Percentiles rank a stretch among this genome's conserved stretches.
phyloP scores from a whole-genome alignment of 2,888 invertebrate species.

The Catocala fraxini region DNA sequence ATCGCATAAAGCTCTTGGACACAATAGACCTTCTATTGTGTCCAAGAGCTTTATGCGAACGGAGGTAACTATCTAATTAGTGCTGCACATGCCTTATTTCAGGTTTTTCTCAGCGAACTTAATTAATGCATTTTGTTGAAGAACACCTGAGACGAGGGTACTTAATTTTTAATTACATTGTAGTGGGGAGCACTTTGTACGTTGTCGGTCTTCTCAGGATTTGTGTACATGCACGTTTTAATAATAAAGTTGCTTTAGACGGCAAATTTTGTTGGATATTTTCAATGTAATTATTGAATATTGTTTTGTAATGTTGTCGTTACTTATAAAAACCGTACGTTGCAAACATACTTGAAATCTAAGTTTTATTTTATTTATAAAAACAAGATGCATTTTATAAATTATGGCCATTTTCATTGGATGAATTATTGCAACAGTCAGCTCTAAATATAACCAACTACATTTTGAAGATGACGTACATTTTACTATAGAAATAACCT shows the following conservation, averaged over 20 bases:
- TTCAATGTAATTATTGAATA: not conserved
- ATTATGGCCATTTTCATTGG: too few species aligned
- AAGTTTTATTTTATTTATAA: too few species aligned
- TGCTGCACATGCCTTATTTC: constrained; percentile 60
- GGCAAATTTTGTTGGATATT: not conserved
- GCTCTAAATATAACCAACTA: too few species aligned
- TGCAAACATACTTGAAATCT: too few species aligned
- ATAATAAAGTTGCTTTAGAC: not conserved
- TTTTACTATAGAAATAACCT: too few species aligned
- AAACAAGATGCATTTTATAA: too few species aligned
- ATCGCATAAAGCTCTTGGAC: constrained; percentile 9
- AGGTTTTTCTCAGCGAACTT: constrained; percentile 69
- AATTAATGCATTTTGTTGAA: constrained; percentile 76
- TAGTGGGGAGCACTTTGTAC: constrained; percentile 39
- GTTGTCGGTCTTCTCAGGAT: constrained; percentile 22
- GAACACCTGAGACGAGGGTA: constrained; percentile 70
- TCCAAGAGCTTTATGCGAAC: too few species aligned
- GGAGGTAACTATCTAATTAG: constrained; percentile 60
- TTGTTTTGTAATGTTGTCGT: not conserved
- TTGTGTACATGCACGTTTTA: constrained; percentile 6
- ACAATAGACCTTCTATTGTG: too few species aligned
- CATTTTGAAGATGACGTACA: too few species aligned
- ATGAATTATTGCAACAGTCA: too few species aligned
- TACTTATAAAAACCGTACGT: too few species aligned
- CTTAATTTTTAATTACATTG: constrained; percentile 73